Evolutionary conservation across 2,797 vertebrate species (phyloP).

Genomic region (Distichodus sexfasciatus): DNA sequence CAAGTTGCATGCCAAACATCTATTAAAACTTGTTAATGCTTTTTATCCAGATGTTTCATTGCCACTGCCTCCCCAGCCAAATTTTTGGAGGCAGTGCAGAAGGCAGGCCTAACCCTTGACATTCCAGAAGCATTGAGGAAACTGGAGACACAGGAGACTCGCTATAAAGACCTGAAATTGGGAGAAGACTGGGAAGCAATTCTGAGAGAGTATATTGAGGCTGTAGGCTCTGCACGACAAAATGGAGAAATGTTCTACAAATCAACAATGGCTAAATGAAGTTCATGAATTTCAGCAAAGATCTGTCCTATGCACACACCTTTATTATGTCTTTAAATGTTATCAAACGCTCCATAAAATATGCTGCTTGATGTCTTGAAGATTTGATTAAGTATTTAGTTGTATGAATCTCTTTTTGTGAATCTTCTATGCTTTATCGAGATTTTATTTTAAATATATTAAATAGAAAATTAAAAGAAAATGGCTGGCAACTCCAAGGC

Average conservation of each 20-base stretch:
- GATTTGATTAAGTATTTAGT: no score
- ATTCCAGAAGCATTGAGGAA: slow-evolving; percentile 67
- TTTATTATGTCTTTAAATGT: no score
- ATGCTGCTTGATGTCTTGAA: no score
- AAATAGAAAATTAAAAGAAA: no score
- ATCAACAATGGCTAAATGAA: not conserved
- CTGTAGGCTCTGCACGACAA: slow-evolving; percentile 54
- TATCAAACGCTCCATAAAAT: no score
- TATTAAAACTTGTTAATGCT: not conserved
- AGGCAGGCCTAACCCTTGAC: slow-evolving; percentile 75
- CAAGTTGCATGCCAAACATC: not conserved
- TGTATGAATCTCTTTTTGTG: no score
- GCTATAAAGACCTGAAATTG: slow-evolving; percentile 67
- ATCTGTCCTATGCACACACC: no score
- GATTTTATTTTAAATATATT: no score
- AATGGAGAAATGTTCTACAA: slow-evolving; percentile 33
- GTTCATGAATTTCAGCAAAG: no score
- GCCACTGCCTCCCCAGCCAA: slow-evolving; percentile 89
- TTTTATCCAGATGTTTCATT: slow-evolving; percentile 76
- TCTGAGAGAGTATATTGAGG: slow-evolving; percentile 68
- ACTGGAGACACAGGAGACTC: slow-evolving; percentile 71
- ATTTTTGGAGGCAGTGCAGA: slow-evolving; percentile 77
- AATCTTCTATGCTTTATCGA: no score
- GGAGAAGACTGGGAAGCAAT: slow-evolving; percentile 76
- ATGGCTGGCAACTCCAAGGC: no score